Conservation (phyloP, 2,888 invertebrate genomes). For the Cheilosia vernalis region DNA sequence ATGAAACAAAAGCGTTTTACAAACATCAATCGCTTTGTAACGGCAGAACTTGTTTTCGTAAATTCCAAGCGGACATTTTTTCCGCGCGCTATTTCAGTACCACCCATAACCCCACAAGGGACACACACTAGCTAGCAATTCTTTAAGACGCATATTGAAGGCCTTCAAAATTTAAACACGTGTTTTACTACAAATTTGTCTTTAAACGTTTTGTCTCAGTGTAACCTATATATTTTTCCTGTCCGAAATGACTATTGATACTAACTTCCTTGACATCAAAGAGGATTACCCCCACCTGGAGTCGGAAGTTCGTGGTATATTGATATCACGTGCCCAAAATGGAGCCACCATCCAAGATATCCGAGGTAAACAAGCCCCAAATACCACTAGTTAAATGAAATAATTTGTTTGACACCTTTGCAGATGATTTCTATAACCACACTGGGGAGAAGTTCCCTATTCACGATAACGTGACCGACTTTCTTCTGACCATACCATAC, state of each 20-base stretch:
- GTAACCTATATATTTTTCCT: background rate
- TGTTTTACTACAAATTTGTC: slow-evolving; percentile 41
- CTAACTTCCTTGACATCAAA: slow-evolving; percentile 77
- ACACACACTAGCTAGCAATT: slow-evolving; percentile 26
- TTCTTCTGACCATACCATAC: slow-evolving; percentile 80
- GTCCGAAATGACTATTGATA: slow-evolving; percentile 79
- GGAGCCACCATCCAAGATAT: slow-evolving; percentile 82
- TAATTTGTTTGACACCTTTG: background rate
- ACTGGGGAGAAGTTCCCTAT: slow-evolving; percentile 80
- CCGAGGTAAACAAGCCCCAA: slow-evolving; percentile 78
- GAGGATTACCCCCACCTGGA: slow-evolving; percentile 80
- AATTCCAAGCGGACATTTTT: background rate
- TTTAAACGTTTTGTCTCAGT: slow-evolving; percentile 5
- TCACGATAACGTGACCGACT: slow-evolving; percentile 80
- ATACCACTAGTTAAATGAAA: background rate
- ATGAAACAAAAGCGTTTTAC: slow-evolving; percentile 42
- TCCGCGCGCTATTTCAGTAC: slow-evolving; percentile 43
- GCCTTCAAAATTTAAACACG: slow-evolving; percentile 36
- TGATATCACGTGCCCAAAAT: slow-evolving; percentile 80
- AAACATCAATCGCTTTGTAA: slow-evolving; percentile 27
- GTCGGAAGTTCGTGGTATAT: slow-evolving; percentile 80
- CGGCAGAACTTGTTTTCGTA: slow-evolving; percentile 28
- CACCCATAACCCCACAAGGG: slow-evolving; percentile 17
- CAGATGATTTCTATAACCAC: slow-evolving; percentile 81
- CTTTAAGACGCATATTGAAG: background rate